Conservation (phyloP, 2,113 vertebrate genomes). For the Dasypus novemcinctus region DNA sequence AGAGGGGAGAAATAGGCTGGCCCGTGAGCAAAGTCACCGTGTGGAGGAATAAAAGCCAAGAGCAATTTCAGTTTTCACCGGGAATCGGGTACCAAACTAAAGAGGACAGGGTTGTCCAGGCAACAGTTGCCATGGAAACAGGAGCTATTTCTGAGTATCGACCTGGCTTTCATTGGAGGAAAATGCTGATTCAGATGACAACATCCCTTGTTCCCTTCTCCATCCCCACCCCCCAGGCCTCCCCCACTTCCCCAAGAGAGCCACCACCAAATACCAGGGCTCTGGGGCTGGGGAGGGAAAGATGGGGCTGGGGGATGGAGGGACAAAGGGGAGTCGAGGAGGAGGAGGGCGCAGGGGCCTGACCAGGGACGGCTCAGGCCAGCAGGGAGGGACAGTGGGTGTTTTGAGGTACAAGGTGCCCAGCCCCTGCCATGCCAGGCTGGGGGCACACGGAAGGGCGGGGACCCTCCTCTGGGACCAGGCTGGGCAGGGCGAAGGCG, state of each 20-base stretch:
- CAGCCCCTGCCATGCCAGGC: neutral
- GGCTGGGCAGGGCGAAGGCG: neutral
- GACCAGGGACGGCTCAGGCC: too few species aligned
- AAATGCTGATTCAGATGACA: slow-evolving; percentile 68
- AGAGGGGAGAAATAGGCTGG: neutral
- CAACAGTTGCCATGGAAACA: slow-evolving; percentile 81
- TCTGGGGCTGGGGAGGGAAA: too few species aligned
- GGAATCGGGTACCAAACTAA: slow-evolving; percentile 71
- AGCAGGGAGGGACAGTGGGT: too few species aligned
- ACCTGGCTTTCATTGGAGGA: slow-evolving; percentile 66
- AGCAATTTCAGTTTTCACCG: slow-evolving; percentile 63
- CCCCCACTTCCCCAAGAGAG: neutral
- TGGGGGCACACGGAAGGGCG: neutral
- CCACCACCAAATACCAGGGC: too few species aligned
- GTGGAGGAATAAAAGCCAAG: slow-evolving; percentile 30
- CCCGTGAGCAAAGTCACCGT: neutral
- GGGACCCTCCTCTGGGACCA: neutral
- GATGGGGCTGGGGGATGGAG: too few species aligned
- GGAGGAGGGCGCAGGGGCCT: neutral
- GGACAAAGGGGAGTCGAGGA: too few species aligned
- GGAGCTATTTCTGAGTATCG: slow-evolving; percentile 74
- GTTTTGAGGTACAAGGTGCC: too few species aligned
- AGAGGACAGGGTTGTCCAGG: slow-evolving; percentile 70
- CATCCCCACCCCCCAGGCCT: neutral
- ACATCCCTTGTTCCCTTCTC: neutral